Evolutionary conservation across 2,888 invertebrate species (phyloP).

Genomic region (Psylliodes chrysocephalus): DNA sequence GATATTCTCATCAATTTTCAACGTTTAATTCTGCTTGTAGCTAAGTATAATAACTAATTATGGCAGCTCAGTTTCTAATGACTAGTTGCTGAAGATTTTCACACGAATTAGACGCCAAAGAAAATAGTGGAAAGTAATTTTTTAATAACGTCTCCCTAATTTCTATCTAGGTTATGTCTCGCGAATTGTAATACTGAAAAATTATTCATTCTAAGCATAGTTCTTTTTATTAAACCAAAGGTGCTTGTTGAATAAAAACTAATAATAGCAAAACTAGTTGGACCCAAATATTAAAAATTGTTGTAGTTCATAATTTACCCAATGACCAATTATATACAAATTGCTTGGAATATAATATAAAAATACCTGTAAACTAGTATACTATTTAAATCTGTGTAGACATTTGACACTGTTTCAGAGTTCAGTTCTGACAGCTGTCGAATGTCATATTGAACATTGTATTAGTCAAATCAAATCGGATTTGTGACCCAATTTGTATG

Average conservation of each 20-base stretch:
- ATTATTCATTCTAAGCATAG: slow-evolving; percentile 29
- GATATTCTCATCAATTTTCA: slow-evolving; percentile 9
- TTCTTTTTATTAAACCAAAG: slow-evolving; percentile 60
- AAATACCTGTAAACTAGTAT: slow-evolving; percentile 5
- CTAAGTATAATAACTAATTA: background rate
- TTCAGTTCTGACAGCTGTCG: background rate
- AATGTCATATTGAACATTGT: too few species aligned
- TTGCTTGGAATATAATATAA: slow-evolving; percentile 30
- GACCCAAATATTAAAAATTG: slow-evolving; percentile 12
- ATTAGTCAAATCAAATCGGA: too few species aligned
- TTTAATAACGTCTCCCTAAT: background rate
- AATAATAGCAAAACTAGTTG: too few species aligned
- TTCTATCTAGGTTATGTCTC: background rate
- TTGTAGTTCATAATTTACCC: slow-evolving; percentile 27
- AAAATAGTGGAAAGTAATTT: background rate
- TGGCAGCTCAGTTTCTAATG: background rate
- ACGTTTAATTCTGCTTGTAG: background rate
- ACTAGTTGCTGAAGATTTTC: background rate
- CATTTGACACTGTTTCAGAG: background rate
- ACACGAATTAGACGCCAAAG: background rate
- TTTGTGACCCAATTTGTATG: too few species aligned
- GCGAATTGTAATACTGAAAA: background rate
- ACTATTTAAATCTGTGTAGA: background rate
- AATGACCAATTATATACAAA: slow-evolving; percentile 43
- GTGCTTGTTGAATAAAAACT: slow-evolving; percentile 52